phyloP scores from a whole-genome alignment of 1,140 invertebrate genomes.

The Platyscapa corneri region DNA sequence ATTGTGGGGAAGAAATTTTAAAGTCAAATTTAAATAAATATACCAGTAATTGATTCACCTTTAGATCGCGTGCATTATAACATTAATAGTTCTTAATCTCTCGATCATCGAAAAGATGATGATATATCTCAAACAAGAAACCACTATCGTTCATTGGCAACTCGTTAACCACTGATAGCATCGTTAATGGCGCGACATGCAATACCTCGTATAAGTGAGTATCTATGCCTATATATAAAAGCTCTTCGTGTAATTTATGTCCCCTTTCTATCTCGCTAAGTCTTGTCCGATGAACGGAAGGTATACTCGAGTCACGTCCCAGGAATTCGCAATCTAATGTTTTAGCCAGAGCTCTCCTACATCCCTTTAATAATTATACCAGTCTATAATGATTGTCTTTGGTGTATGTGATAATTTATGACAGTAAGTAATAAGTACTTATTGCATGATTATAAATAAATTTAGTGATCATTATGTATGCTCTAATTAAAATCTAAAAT shows the following conservation, averaged over 20 bases:
- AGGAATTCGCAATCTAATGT: constrained; percentile 36
- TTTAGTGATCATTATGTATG: too few species aligned
- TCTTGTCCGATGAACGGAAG: constrained; percentile 19
- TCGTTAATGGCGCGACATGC: background rate
- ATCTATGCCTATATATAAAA: background rate
- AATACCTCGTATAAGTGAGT: background rate
- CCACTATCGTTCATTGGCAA: constrained; percentile 30
- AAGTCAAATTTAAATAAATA: background rate
- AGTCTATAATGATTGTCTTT: background rate
- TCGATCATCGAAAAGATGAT: background rate
- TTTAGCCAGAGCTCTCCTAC: background rate
- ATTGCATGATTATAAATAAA: too few species aligned
- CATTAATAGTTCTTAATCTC: background rate
- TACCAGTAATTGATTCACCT: background rate
- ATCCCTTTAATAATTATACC: background rate
- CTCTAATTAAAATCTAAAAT: too few species aligned
- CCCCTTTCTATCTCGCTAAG: background rate
- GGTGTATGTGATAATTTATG: background rate
- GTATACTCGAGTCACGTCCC: background rate
- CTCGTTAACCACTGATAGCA: constrained; percentile 26
- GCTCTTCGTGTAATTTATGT: constrained; percentile 4
- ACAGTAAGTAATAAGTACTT: too few species aligned
- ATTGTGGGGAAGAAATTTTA: constrained; percentile 36
- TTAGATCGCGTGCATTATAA: background rate
- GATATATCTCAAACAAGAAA: constrained; percentile 20